Evolutionary conservation across 1,140 invertebrate genomes (phyloP).

Genomic region (Amyelois transitella): DNA sequence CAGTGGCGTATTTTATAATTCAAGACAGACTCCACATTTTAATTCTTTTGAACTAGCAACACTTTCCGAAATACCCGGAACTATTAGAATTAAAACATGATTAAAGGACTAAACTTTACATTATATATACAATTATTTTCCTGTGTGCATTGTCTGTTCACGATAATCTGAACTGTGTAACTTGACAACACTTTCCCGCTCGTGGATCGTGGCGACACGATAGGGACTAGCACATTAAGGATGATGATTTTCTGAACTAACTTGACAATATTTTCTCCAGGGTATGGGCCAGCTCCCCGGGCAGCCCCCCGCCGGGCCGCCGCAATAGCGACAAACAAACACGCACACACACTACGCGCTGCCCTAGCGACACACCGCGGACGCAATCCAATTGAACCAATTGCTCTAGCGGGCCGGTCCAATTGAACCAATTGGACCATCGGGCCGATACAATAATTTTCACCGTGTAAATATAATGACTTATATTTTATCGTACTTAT

Average conservation of each 20-base stretch:
- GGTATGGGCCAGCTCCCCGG: conserved; percentile 54
- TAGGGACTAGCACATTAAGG: background rate
- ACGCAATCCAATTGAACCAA: background rate
- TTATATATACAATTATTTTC: no score
- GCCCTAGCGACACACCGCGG: no score
- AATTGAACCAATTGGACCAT: background rate
- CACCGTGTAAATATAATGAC: background rate
- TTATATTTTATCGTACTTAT: background rate
- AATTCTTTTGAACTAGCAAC: no score
- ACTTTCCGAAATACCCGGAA: no score
- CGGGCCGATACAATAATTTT: background rate
- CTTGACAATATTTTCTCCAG: conserved; percentile 17
- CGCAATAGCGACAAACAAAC: conserved; percentile 60
- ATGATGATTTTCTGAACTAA: background rate
- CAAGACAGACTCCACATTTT: no score
- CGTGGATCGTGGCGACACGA: no score
- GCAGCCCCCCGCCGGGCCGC: conserved; percentile 44
- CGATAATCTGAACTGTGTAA: no score
- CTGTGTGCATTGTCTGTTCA: no score
- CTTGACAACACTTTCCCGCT: no score
- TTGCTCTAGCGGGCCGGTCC: background rate
- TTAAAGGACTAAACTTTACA: no score
- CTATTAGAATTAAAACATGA: no score
- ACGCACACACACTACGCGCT: conserved; percentile 31
- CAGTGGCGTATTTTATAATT: no score